Evolutionary conservation across 2,888 invertebrate genomes (phyloP), one percentile per base, ranked within the genome.

Genomic region (Caenorhabditis sp.): DNA sequence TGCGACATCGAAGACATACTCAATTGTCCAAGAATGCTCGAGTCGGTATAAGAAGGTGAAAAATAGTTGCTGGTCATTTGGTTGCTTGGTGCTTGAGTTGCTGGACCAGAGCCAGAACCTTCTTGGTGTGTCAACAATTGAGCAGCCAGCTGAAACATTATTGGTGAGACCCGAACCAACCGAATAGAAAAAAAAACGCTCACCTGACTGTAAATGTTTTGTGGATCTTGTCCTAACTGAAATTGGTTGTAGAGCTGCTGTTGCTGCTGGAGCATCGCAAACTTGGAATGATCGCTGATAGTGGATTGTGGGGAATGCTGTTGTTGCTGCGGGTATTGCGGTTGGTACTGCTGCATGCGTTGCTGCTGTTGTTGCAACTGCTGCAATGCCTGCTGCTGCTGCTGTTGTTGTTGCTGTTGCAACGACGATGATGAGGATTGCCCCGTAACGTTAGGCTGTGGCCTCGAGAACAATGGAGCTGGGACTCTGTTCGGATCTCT

Each of bases 141-240:
- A 6, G 84, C 85, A n/a, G 85, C 87, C 20, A 87, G 65, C 76
- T 87, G 79, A 58, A 56, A 15, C n/a, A n/a, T n/a, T n/a, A n/a
- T n/a, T n/a, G n/a, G n/a, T n/a, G n/a, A n/a, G n/a, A n/a, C n/a
- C n/a, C n/a, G n/a, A n/a, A n/a, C n/a, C n/a, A n/a, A n/a, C n/a
- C n/a, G n/a, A n/a, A n/a, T n/a, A n/a, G 47, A 47, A 47, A 32
- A 9, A 32, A 5, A 6, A 2, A 18, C 2, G 20, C 35, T 55
- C 32, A 68, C 67, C 35, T 68, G 67, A 37, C 35, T 55, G 35
- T 77, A 56, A 13, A 67, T 28, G 13, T 79, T 71, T 9, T 32
- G 32, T 32, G 44, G 44, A 18, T 53, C 58, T 18, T 22, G 37
- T 44, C 15, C 40, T 51, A 62, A 35, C 15, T 64, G 64, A 6